Evolutionary conservation across 2,888 invertebrate genomes (phyloP), one percentile per base, ranked within the genome.

Genomic region (Selenia dentaria): DNA sequence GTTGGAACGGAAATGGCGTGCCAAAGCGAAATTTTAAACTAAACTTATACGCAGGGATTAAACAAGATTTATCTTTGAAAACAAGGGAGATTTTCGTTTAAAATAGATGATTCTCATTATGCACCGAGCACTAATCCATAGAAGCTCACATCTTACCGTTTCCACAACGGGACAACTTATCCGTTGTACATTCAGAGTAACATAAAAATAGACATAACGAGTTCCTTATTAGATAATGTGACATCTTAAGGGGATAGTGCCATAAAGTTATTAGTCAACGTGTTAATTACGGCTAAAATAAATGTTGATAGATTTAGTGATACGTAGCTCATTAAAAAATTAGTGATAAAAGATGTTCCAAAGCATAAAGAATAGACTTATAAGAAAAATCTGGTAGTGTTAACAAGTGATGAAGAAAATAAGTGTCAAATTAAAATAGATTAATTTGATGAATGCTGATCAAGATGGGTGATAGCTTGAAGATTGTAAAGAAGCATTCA

Each of bases 221-320:
- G 67, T 71, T 73, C 70, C 73, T 62, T 70, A 76, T 82, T 80
- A 73, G 78, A 84, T 70, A 76, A 69, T 62, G 68, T 57, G 75
- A 70, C 82, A 79, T 79, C 77, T 68, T 73, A 79, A 76, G 68
- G 70, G 67, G 59, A 64, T 64, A 70, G 73, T 82, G 81, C 78
- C 82, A 70, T 82, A 77, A 74, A 70, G 74, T 74, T 72, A 84
- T 88, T 85, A 84, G 86, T 89, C 85, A 83, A 72, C 81, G 76
- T 65, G 79, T 82, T 87, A 83, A 85, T 85, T 80, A 79, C 56
- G 57, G 66, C 64, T 70, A 65, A 73, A 73, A 77, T 79, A 74
- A 74, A 79, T 73, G 80, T 71, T 81, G 85, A 85, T 78, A 78
- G 77, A 77, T 82, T 82, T 81, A 82, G 70, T 79, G 67, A 62